phyloP scores from a whole-genome alignment of 2,113 vertebrate species.

The Prionailurus bengalensis region DNA sequence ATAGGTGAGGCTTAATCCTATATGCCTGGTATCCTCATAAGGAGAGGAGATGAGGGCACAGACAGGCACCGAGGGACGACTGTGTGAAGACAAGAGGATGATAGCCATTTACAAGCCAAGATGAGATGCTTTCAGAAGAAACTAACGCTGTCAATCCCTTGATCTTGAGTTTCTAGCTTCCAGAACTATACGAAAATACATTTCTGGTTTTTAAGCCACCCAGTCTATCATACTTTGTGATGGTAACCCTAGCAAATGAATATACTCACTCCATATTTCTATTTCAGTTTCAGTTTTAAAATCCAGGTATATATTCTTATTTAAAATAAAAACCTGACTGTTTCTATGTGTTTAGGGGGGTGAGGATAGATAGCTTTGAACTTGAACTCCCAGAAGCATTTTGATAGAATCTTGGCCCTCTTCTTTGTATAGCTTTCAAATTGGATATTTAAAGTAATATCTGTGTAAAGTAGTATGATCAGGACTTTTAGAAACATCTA shows the following conservation, averaged over 20 bases:
- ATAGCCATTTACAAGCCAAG: background rate
- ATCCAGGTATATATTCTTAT: background rate
- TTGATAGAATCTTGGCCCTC: background rate
- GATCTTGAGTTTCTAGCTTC: background rate
- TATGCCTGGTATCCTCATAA: background rate
- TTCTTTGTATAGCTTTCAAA: slow-evolving; percentile 2
- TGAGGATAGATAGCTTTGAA: background rate
- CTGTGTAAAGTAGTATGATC: background rate
- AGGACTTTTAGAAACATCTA: background rate
- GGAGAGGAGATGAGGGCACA: background rate
- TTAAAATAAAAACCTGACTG: background rate
- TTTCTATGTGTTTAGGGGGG: background rate
- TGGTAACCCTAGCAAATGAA: background rate
- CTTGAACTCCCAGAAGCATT: slow-evolving; percentile 2
- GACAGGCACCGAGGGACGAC: background rate
- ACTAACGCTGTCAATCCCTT: background rate
- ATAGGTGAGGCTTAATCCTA: background rate
- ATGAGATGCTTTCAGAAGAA: background rate
- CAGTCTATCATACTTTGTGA: background rate
- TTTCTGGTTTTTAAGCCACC: background rate
- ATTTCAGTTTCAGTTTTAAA: background rate
- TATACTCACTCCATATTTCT: background rate
- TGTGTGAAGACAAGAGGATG: background rate
- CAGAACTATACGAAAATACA: background rate
- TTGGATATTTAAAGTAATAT: background rate